Evolutionary conservation across 2,797 vertebrate species (phyloP).

Genomic region (Vultur gryphus): DNA sequence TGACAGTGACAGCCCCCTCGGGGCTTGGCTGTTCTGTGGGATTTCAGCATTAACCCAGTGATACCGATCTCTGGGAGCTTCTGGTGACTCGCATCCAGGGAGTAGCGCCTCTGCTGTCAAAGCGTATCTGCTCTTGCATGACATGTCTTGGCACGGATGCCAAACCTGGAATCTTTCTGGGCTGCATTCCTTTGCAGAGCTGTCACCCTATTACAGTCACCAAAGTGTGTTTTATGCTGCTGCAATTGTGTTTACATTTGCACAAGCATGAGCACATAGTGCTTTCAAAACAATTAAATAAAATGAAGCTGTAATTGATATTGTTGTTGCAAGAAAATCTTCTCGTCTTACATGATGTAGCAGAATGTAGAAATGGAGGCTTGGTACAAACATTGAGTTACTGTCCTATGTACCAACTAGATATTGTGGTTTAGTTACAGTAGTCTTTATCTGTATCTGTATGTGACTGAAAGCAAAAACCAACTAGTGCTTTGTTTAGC

Average conservation of each 20-base stretch:
- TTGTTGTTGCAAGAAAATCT: neutral
- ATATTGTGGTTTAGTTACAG: neutral
- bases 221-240: neutral
- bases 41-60: neutral
- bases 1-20: neutral
- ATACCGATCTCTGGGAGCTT: neutral
- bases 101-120: neutral
- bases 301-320: neutral
- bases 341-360: neutral
- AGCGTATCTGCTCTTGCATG: rapidly evolving
- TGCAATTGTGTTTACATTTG: neutral
- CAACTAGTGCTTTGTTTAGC: neutral
- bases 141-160: neutral
- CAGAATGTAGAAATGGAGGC: neutral
- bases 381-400: neutral
- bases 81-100: neutral
- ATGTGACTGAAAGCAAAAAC: neutral
- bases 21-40: neutral
- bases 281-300: neutral
- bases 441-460: neutral
- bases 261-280: neutral
- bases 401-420: neutral
- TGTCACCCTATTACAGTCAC: neutral
- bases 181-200: neutral
- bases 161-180: neutral